A percentile compares a stretch with the other conserved stretches of the same genome.
These are phyloP conservation scores for Amphiduros pacificus DNA, from an alignment of 2,888 invertebrate species.

Conservation along the genomic window DNA sequence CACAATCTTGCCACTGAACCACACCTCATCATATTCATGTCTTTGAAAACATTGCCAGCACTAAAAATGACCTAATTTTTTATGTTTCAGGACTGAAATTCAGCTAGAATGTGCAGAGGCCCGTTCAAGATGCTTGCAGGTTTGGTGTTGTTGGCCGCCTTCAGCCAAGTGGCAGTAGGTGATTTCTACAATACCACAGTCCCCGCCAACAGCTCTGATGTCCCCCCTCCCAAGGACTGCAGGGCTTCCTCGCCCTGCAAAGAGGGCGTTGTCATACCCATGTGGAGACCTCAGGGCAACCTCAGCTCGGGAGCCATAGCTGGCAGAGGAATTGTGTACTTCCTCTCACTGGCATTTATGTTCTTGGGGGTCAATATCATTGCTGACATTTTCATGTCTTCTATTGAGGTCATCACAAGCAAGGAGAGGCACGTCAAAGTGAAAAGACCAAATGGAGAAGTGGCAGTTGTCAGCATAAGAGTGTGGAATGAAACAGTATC, in stretches of 20 bases:
- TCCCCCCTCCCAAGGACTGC: too few species aligned
- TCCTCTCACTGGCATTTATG: conserved; percentile 84
- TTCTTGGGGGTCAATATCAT: conserved; percentile 99
- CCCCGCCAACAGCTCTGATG: too few species aligned
- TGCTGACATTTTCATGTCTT: conserved; percentile 98
- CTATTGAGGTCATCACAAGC: conserved; percentile 98
- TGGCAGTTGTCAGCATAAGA: conserved; percentile 87
- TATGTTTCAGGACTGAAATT: too few species aligned
- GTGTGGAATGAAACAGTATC: conserved; percentile 99
- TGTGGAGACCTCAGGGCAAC: conserved; percentile 80
- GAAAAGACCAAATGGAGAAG: conserved; percentile 83
- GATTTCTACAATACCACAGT: too few species aligned
- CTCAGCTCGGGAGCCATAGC: conserved; percentile 70
- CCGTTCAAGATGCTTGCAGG: too few species aligned
- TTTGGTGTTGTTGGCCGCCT: too few species aligned
- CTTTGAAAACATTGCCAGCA: too few species aligned
- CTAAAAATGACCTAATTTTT: too few species aligned
- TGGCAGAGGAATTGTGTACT: conserved; percentile 87
- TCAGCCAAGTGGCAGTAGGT: too few species aligned
- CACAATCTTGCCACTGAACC: too few species aligned
- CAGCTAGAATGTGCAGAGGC: too few species aligned
- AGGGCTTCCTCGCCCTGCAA: conserved; percentile 70
- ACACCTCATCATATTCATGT: too few species aligned
- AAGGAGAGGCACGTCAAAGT: conserved; percentile 93
- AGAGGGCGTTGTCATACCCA: conserved; percentile 83